phyloP scores from a whole-genome alignment of 2,888 invertebrate species.

The Syrphus vitripennis region DNA sequence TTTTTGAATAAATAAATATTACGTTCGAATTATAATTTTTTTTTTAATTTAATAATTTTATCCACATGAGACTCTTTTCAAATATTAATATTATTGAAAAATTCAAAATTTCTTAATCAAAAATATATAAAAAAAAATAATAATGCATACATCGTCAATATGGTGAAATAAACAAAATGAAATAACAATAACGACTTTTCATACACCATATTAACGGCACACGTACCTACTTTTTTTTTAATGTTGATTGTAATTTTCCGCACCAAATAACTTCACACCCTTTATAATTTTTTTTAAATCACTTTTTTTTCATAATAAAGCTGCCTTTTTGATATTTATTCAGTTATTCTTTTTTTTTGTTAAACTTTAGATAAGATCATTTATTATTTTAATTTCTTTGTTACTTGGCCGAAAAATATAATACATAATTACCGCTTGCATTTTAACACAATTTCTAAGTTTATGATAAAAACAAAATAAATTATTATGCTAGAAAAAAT shows the following conservation, averaged over 20 bases:
- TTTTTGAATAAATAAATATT: neutral
- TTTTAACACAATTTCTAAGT: constrained; percentile 35
- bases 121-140: neutral
- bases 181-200: neutral
- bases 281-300: neutral
- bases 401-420: constrained; percentile 38
- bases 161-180: neutral
- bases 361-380: neutral
- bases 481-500: constrained; percentile 63
- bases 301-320: neutral
- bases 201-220: neutral
- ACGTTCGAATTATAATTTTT: neutral
- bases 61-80: constrained; percentile 66
- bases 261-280: constrained; percentile 29
- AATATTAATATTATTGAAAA: constrained; percentile 42
- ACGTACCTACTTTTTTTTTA: neutral
- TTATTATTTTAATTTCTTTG: constrained; percentile 6
- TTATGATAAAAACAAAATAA: neutral
- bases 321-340: neutral
- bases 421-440: constrained; percentile 38
- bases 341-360: neutral
- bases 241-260: constrained; percentile 14
- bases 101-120: neutral
- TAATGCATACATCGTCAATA: neutral
- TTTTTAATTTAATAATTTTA: neutral